Percentiles rank a stretch among this genome's conserved stretches.
phyloP scores from a whole-genome alignment of 2,113 vertebrate species.

The Anolis carolinensis region DNA sequence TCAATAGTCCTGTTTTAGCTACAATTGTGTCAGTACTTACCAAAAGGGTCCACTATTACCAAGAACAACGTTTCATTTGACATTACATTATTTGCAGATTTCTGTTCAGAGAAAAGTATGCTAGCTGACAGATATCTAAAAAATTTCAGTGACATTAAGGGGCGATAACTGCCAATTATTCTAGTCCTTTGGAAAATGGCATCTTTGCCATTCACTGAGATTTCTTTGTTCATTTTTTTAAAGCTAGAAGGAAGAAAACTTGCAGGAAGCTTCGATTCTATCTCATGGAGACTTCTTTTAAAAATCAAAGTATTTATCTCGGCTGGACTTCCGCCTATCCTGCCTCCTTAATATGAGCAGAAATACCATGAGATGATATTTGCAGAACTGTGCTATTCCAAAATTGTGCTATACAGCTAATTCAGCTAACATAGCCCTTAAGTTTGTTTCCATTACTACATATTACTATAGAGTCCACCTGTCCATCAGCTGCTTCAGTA shows the following conservation, averaged over 20 bases:
- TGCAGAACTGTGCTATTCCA: background rate
- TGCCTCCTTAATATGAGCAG: background rate
- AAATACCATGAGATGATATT: conserved; percentile 1
- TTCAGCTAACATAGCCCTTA: background rate
- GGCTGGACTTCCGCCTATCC: background rate
- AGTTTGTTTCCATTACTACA: conserved; percentile 4
- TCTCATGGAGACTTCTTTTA: background rate
- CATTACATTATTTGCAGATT: background rate
- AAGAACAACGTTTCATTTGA: background rate
- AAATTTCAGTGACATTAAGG: background rate
- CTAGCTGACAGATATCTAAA: background rate
- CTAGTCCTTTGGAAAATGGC: background rate
- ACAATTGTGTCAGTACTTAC: background rate
- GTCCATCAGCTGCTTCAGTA: background rate
- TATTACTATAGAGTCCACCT: conserved; percentile 6
- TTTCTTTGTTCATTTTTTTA: background rate
- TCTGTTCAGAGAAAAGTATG: background rate
- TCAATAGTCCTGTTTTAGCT: background rate
- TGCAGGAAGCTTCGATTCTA: background rate
- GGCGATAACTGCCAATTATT: background rate
- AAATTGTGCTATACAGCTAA: background rate
- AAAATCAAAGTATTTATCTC: background rate
- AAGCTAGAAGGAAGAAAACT: background rate
- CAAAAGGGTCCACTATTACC: background rate
- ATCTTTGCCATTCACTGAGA: background rate